Evolutionary conservation across 2,888 invertebrate genomes (phyloP).

Genomic region (Megastigmus dorsalis): DNA sequence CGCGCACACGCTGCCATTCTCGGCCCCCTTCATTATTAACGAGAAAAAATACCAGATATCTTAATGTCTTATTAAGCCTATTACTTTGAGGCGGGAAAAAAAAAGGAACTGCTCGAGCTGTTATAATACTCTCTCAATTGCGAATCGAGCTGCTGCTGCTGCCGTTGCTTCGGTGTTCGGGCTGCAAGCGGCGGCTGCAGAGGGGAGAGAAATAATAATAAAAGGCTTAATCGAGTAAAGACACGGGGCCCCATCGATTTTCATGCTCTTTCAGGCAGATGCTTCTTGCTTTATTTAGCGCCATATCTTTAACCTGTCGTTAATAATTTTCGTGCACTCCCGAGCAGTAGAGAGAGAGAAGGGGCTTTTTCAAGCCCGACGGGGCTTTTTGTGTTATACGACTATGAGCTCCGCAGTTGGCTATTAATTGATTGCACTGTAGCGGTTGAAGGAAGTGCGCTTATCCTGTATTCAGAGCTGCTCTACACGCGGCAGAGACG

Average conservation of each 20-base stretch:
- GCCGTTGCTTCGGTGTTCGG: too few relatives aligned
- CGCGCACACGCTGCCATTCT: too few relatives aligned
- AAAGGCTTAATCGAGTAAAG: constrained; percentile 49
- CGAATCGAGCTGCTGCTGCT: not conserved
- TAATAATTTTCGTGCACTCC: constrained; percentile 25
- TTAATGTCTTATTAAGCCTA: constrained; percentile 57
- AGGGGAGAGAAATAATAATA: too few relatives aligned
- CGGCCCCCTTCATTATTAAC: constrained; percentile 48
- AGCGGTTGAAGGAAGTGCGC: too few relatives aligned
- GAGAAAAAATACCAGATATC: constrained; percentile 53
- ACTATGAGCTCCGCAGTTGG: not conserved
- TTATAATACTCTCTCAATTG: constrained; percentile 3
- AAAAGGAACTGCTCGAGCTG: constrained; percentile 20
- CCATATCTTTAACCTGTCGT: constrained; percentile 3
- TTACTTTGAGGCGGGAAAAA: constrained; percentile 48
- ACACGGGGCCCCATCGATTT: constrained; percentile 22
- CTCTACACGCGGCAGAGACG: too few relatives aligned
- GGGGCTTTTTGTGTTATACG: not conserved
- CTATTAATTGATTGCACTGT: constrained; percentile 1
- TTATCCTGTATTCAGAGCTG: too few relatives aligned
- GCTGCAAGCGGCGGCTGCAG: too few relatives aligned
- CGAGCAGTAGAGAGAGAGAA: not conserved
- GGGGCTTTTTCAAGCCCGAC: too few relatives aligned
- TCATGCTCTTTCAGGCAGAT: not conserved
- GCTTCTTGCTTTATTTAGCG: constrained; percentile 22